phyloP scores from a whole-genome alignment of 2,797 vertebrate species.

The Uromys caudimaculatus region DNA sequence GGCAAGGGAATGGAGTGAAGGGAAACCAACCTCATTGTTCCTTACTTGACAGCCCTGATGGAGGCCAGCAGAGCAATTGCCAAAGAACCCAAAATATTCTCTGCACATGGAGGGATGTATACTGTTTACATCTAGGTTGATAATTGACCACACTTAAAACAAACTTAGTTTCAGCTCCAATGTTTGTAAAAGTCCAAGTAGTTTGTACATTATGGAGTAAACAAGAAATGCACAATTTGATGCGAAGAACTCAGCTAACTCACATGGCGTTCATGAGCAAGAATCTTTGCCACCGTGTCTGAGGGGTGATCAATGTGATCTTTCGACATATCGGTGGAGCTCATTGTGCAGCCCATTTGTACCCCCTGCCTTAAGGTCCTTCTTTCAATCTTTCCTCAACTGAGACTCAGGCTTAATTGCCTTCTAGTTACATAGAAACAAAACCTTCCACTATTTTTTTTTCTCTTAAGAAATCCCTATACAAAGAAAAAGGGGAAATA shows the following conservation, averaged over 20 bases:
- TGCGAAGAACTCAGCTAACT: background rate
- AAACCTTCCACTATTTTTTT: background rate
- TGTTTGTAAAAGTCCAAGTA: background rate
- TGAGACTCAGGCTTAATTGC: background rate
- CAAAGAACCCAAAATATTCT: no score
- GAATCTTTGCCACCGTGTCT: background rate
- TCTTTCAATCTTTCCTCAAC: no score
- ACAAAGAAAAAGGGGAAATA: background rate
- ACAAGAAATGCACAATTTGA: background rate
- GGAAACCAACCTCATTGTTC: no score
- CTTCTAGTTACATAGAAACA: background rate
- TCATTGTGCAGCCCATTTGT: no score
- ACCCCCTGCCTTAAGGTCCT: no score
- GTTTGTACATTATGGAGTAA: background rate
- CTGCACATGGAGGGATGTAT: no score
- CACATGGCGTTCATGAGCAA: background rate
- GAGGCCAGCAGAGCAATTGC: no score
- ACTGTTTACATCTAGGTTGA: no score
- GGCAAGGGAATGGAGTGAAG: no score
- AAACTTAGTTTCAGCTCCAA: background rate
- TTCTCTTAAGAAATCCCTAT: background rate
- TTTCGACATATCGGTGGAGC: no score
- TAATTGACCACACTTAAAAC: no score
- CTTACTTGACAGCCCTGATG: no score
- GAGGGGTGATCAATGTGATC: background rate